Evolutionary conservation across 2,113 vertebrate genomes (phyloP).

Genomic region (Deroptyus accipitrinus): DNA sequence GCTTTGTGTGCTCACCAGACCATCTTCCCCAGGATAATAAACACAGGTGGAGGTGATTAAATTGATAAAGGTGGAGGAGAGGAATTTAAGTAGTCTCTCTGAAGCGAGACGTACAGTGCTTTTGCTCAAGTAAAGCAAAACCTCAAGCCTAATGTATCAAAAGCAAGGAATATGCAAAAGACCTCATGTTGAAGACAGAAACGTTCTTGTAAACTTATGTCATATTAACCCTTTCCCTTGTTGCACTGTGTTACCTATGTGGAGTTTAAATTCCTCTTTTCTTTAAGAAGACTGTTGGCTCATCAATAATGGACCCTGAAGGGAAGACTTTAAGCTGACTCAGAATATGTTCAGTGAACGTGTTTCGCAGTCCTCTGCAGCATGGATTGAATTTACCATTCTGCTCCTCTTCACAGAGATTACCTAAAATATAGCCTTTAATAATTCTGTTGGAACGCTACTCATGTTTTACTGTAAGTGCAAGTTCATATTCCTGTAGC

Average conservation of each 20-base stretch:
- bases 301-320: neutral
- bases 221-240: neutral
- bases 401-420: neutral
- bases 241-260: neutral
- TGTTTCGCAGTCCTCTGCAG: neutral
- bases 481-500: neutral
- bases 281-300: neutral
- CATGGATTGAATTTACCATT: neutral
- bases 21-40: neutral
- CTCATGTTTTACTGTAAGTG: neutral
- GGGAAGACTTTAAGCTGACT: neutral
- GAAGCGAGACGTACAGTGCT: neutral
- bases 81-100: neutral
- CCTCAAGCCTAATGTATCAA: neutral
- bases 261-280: neutral
- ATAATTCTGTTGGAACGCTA: neutral
- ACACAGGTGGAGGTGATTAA: neutral
- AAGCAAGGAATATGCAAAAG: neutral
- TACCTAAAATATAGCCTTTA: neutral
- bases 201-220: neutral
- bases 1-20: neutral
- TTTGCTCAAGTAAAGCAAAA: neutral
- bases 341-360: neutral
- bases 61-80: neutral
- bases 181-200: neutral